These are phyloP conservation scores for Morpho deidamia DNA, from an alignment of 2,888 invertebrate genomes.

Conservation along the genomic window DNA sequence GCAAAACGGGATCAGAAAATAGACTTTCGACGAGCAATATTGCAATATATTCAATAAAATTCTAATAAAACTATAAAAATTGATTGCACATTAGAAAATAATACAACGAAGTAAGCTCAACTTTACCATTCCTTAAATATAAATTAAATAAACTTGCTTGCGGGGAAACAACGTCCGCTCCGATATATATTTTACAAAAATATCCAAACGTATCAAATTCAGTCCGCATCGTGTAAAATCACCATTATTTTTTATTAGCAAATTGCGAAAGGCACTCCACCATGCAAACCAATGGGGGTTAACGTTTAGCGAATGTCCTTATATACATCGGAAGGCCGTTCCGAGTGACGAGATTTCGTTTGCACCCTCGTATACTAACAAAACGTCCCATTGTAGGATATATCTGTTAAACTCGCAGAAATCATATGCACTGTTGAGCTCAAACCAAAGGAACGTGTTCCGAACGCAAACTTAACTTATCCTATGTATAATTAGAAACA, in stretches of 20 bases:
- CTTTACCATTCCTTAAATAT: slow-evolving; percentile 32
- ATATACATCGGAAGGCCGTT: not conserved
- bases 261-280: slow-evolving; percentile 63
- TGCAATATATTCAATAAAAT: slow-evolving; percentile 22
- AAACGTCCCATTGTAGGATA: not conserved
- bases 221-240: slow-evolving; percentile 52
- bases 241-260: slow-evolving; percentile 35
- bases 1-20: slow-evolving; percentile 35
- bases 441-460: slow-evolving; percentile 33
- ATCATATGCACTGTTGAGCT: slow-evolving; percentile 34
- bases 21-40: slow-evolving; percentile 35
- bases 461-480: slow-evolving; percentile 35
- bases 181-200: slow-evolving; percentile 32
- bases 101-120: slow-evolving; percentile 58
- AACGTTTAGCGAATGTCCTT: slow-evolving; percentile 11
- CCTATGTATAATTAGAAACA: slow-evolving; percentile 52
- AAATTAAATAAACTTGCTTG: slow-evolving; percentile 5
- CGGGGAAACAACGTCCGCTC: slow-evolving; percentile 27
- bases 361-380: not conserved
- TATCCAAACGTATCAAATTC: slow-evolving; percentile 59
- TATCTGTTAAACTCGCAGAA: not conserved
- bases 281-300: slow-evolving; percentile 41
- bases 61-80: slow-evolving; percentile 33
- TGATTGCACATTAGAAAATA: slow-evolving; percentile 49
- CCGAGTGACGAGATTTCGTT: not conserved